Percentiles rank a stretch among this genome's conserved stretches.
phyloP scores from a whole-genome alignment of 2,797 vertebrate genomes.

The Tokudaia muenninki region DNA sequence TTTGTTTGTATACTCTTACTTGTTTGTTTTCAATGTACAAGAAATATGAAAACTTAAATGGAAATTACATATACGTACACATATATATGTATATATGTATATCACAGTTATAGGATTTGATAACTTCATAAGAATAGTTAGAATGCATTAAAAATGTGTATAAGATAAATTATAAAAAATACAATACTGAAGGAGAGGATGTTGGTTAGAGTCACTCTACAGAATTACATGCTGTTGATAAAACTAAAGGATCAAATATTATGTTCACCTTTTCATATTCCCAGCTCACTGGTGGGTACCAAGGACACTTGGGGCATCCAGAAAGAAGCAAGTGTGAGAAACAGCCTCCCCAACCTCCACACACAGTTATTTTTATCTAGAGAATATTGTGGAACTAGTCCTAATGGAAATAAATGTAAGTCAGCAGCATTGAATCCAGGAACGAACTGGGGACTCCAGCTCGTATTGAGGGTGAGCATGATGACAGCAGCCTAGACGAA shows the following conservation, averaged over 20 bases:
- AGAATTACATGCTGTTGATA: slow-evolving; percentile 18
- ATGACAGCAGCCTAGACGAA: neutral
- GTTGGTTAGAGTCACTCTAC: neutral
- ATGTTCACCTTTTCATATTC: neutral
- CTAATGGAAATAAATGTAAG: neutral
- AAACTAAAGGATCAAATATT: neutral
- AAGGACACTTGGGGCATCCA: neutral
- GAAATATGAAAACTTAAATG: slow-evolving; percentile 20
- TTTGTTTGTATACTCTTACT: neutral
- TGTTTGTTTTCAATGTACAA: slow-evolving; percentile 8
- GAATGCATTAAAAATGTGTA: slow-evolving; percentile 35
- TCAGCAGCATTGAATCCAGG: neutral
- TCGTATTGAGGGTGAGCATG: neutral
- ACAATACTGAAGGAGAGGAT: neutral
- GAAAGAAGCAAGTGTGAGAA: neutral
- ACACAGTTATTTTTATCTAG: neutral
- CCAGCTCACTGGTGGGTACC: neutral
- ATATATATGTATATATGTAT: too few species aligned
- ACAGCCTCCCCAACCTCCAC: too few species aligned
- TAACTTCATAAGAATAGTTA: slow-evolving; percentile 34
- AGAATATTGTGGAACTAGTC: neutral
- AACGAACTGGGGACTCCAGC: neutral
- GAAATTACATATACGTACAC: neutral
- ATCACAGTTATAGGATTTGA: neutral
- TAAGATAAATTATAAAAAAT: neutral